These are phyloP conservation scores for Istiophorus platypterus DNA, from an alignment of 2,113 vertebrate species.

Conservation along the genomic window DNA sequence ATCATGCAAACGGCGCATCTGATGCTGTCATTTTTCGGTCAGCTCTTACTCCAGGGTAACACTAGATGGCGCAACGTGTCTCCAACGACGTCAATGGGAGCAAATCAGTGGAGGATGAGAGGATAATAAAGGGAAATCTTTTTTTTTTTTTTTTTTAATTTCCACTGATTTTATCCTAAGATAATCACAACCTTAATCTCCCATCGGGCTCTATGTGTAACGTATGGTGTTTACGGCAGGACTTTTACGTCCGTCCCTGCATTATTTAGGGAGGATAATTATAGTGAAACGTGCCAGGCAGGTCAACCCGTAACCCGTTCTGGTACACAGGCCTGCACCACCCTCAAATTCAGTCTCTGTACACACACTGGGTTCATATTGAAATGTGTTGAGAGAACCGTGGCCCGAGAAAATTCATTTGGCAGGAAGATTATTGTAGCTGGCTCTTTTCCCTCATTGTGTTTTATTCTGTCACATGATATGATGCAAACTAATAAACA, in stretches of 20 bases:
- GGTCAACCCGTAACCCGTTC: slow-evolving; percentile 12
- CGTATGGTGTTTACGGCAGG: background rate
- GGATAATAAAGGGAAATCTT: slow-evolving; percentile 11
- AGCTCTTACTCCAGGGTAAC: background rate
- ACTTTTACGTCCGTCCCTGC: slow-evolving; percentile 6
- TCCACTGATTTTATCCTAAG: slow-evolving; percentile 22
- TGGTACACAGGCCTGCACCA: slow-evolving; percentile 24
- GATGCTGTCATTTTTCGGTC: background rate
- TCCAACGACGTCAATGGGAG: background rate
- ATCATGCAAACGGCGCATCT: background rate
- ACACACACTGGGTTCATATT: background rate
- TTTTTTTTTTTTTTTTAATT: too few relatives aligned
- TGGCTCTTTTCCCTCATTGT: background rate
- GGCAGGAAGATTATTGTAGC: slow-evolving; percentile 1
- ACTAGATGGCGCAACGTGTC: slow-evolving; percentile 67
- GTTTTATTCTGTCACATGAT: slow-evolving; percentile 15
- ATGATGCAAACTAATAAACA: slow-evolving; percentile 4
- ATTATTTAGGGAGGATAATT: slow-evolving; percentile 56
- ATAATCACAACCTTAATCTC: background rate
- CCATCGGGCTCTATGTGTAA: slow-evolving; percentile 21
- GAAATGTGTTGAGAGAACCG: slow-evolving; percentile 28
- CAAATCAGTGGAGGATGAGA: background rate
- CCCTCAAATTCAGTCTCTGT: slow-evolving; percentile 20
- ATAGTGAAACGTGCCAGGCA: slow-evolving; percentile 54
- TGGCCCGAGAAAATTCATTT: slow-evolving; percentile 13